A percentile compares a stretch with the other conserved stretches of the same genome.
Conservation (phyloP, 2,113 vertebrate species). For the Phasianus colchicus region DNA sequence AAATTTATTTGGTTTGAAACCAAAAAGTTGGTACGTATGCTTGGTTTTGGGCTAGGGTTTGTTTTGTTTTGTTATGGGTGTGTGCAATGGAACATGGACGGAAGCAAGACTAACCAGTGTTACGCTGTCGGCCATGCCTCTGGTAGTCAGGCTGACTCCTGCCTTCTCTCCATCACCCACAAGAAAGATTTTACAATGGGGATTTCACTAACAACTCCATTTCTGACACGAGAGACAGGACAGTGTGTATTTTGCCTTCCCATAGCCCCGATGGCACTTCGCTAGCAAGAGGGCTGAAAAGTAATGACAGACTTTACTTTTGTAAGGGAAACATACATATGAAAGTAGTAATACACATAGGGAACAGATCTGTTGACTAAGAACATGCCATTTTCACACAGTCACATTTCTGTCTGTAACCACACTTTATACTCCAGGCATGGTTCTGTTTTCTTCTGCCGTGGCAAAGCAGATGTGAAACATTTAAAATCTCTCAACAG, state of each 20-base stretch:
- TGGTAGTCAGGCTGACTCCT: neutral
- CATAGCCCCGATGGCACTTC: neutral
- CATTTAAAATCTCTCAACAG: constrained; percentile 43
- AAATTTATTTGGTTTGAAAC: constrained; percentile 44
- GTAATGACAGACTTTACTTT: constrained; percentile 13
- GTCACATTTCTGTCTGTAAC: constrained; percentile 48
- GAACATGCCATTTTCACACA: constrained; percentile 48
- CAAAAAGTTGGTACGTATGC: neutral
- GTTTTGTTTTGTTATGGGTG: constrained; percentile 27
- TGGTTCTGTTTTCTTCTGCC: constrained; percentile 22
- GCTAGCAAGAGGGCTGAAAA: neutral
- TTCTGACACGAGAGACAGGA: neutral
- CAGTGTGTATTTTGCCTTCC: neutral
- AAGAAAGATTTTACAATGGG: neutral
- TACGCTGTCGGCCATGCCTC: neutral
- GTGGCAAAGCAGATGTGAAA: constrained; percentile 41
- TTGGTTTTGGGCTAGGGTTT: constrained; percentile 45
- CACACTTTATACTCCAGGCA: constrained; percentile 21
- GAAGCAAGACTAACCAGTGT: constrained; percentile 51
- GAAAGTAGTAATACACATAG: constrained; percentile 16
- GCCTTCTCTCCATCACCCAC: neutral
- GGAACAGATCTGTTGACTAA: constrained; percentile 42
- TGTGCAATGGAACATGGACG: neutral
- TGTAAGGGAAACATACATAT: neutral
- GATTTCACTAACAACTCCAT: neutral